Conservation (phyloP, 2,888 invertebrate species). For the Thereva nobilitata region DNA sequence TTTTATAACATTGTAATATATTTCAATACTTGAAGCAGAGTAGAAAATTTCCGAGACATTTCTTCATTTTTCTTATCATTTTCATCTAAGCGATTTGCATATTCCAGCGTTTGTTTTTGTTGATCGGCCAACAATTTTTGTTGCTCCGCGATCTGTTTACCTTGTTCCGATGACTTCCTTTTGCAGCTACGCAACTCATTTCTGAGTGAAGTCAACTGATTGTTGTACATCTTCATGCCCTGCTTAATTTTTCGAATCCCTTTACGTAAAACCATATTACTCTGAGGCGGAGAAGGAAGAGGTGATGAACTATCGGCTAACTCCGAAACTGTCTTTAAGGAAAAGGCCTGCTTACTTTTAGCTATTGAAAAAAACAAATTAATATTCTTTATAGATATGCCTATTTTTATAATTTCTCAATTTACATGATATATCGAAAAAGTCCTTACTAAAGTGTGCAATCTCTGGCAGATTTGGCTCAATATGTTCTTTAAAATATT, state of each 20-base stretch:
- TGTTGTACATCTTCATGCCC: constrained; percentile 87
- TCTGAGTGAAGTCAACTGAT: constrained; percentile 76
- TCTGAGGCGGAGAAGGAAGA: constrained; percentile 73
- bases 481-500: constrained; percentile 93
- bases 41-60: constrained; percentile 85
- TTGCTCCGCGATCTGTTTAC: constrained; percentile 80
- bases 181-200: constrained; percentile 80
- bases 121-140: constrained; percentile 74
- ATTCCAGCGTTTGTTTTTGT: constrained; percentile 76
- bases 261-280: constrained; percentile 83
- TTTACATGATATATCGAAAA: constrained; percentile 66
- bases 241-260: constrained; percentile 86
- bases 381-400: not conserved
- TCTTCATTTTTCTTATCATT: constrained; percentile 91
- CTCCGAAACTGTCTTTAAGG: constrained; percentile 53
- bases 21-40: constrained; percentile 71
- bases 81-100: constrained; percentile 83
- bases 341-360: constrained; percentile 44
- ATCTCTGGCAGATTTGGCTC: constrained; percentile 88
- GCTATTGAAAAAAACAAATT: constrained; percentile 49
- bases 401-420: not conserved
- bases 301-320: constrained; percentile 54
- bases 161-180: constrained; percentile 81
- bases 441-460: constrained; percentile 83
- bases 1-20: not conserved